A percentile compares a stretch with the other conserved stretches of the same genome.
phyloP scores from a whole-genome alignment of 2,113 vertebrate species.

The Benitochromis conjunctus region DNA sequence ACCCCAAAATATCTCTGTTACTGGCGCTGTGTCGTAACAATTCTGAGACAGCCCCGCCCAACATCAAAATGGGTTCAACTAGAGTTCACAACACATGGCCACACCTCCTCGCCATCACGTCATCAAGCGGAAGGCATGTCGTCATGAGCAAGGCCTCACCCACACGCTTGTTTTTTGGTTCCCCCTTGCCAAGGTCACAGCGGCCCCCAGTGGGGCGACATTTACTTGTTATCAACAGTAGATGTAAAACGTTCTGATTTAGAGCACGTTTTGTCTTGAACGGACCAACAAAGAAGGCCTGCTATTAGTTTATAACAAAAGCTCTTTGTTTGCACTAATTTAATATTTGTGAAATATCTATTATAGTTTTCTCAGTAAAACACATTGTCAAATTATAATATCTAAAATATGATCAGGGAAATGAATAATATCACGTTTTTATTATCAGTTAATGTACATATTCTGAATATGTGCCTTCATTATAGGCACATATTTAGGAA shows the following conservation, averaged over 20 bases:
- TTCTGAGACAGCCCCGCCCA: conserved; percentile 20
- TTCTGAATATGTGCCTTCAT: accelerated
- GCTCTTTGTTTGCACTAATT: not conserved
- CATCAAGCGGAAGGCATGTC: conserved; percentile 6
- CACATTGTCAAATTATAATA: not conserved
- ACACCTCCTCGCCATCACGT: conserved; percentile 45
- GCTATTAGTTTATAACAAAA: not conserved
- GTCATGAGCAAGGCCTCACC: not conserved
- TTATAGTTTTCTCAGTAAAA: not conserved
- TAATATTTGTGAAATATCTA: not conserved
- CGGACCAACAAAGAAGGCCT: not conserved
- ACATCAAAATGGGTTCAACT: conserved; percentile 59
- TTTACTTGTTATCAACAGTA: not conserved
- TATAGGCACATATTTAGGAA: not conserved
- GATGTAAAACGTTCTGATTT: not conserved
- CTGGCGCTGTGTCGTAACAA: conserved; percentile 48
- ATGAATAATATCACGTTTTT: not conserved
- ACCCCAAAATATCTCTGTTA: conserved; percentile 55
- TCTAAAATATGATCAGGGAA: not conserved
- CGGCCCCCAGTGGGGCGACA: conserved; percentile 21
- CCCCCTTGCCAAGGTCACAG: conserved; percentile 5
- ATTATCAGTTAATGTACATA: not conserved
- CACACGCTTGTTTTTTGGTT: not conserved
- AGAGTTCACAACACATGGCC: conserved; percentile 53
- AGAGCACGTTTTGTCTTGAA: not conserved